Evolutionary conservation across 2,797 vertebrate species (phyloP), one percentile per base, ranked within the genome.

Genomic region (Salmo trutta): DNA sequence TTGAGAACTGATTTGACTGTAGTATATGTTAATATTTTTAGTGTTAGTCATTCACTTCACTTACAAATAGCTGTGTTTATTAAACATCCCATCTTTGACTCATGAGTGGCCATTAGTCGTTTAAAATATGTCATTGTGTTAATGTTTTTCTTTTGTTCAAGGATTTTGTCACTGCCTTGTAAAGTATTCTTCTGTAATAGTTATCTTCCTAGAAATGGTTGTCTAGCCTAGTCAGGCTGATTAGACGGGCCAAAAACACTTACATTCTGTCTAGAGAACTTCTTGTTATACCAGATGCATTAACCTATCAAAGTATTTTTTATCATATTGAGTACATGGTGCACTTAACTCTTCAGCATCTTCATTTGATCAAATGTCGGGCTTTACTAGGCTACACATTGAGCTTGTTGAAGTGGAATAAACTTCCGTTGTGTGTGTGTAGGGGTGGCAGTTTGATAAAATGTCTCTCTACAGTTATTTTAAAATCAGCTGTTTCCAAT

Each of bases 221-320:
- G n/a, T 71, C 14, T 52, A 6, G 41, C 69, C 21, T 14, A 71
- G 47, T 71, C 70, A 71, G 21, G 24, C 16, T 65, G 1, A 52
- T 71, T 4, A 71, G 10, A 52, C 3, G 47, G 47, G 19, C 24
- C 51, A 73, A 68, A 73, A 73, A 52, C 53, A 73, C 71, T 73
- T 14, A 10, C 3, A 31, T 4, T 73, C 4, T n/a, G 5, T 59
- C 54, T 6, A 6, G 54, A 8, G 17, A 59, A 65, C n/a, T 65
- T 16, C 53, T 16, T 54, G 53, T 54, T 10, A 71, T 24, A 16
- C 33, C 15, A 70, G 15, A 33, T 4, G 5, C 3, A 33, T 19
- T 41, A 33, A 33, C 6, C 67, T 12, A 41, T 36, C 36, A 17
- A 69, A 76, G 41, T 12, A 10, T 12, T 12, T 47, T 47, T 47